phyloP scores from a whole-genome alignment of 2,888 invertebrate species.

The Tetheella fluctuosa region DNA sequence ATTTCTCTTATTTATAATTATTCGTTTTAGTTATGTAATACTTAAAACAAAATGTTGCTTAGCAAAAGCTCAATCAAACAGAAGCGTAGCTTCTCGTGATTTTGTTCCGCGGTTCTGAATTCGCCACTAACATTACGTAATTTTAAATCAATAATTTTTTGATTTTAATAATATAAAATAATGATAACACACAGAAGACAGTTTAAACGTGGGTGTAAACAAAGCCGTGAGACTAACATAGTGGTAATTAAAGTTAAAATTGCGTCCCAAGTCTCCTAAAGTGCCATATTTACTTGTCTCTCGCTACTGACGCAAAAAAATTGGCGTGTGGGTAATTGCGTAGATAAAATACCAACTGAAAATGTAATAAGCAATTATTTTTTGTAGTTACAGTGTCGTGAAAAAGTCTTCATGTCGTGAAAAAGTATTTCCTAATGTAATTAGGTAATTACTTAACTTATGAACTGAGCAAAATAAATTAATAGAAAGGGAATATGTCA shows the following conservation, averaged over 20 bases:
- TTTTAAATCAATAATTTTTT: too few relatives aligned
- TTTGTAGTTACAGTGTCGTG: constrained; percentile 13
- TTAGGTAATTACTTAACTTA: neutral
- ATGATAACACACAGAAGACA: neutral
- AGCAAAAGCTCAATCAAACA: neutral
- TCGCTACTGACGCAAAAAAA: constrained; percentile 26
- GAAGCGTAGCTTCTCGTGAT: too few relatives aligned
- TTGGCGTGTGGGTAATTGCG: constrained; percentile 26
- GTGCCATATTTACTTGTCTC: constrained; percentile 23
- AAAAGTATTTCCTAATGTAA: neutral
- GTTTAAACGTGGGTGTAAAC: neutral
- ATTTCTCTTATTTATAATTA: too few relatives aligned
- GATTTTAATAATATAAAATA: too few relatives aligned
- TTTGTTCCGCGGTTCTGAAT: too few relatives aligned
- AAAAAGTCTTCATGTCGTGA: constrained; percentile 11
- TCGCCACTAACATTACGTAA: too few relatives aligned
- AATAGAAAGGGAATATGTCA: neutral
- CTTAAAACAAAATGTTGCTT: neutral
- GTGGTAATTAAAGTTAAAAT: neutral
- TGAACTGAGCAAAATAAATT: neutral
- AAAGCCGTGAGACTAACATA: neutral
- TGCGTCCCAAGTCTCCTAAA: constrained; percentile 24
- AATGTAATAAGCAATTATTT: constrained; percentile 21
- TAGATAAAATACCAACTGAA: constrained; percentile 21
- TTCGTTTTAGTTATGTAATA: too few relatives aligned